Evolutionary conservation across 2,797 vertebrate genomes (phyloP).

Genomic region (Pygocentrus nattereri): DNA sequence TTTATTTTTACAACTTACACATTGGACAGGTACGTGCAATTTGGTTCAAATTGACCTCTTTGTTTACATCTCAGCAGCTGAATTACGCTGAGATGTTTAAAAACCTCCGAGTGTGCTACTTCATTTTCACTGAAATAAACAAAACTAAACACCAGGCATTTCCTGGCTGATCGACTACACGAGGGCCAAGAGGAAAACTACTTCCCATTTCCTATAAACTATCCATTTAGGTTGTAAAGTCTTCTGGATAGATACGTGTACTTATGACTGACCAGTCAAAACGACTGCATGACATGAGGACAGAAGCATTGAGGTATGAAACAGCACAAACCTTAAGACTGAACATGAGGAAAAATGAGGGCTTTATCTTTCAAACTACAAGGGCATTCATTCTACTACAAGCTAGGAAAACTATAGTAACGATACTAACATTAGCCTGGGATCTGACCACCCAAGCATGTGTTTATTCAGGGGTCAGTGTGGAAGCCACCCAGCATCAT

Average conservation of each 20-base stretch:
- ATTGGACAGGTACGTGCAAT: too few species aligned
- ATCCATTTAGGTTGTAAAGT: background rate
- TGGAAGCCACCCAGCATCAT: background rate
- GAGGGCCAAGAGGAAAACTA: background rate
- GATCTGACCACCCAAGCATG: background rate
- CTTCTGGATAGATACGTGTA: background rate
- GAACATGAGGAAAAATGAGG: background rate
- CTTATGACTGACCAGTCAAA: background rate
- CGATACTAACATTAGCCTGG: background rate
- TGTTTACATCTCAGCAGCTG: too few species aligned
- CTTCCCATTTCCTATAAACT: background rate
- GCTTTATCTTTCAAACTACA: background rate
- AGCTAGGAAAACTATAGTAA: background rate
- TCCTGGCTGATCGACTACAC: background rate
- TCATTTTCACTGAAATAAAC: too few species aligned
- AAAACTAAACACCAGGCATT: background rate
- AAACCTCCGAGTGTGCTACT: too few species aligned
- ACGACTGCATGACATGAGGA: conserved; percentile 21
- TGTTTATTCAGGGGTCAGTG: conserved; percentile 12
- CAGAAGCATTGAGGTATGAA: conserved; percentile 17
- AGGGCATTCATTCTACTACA: background rate
- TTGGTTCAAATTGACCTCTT: too few species aligned
- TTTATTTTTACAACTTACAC: too few species aligned
- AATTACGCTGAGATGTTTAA: too few species aligned
- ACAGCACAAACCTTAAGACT: background rate